phyloP scores from a whole-genome alignment of 2,888 invertebrate species.

The Chironomus riparius region DNA sequence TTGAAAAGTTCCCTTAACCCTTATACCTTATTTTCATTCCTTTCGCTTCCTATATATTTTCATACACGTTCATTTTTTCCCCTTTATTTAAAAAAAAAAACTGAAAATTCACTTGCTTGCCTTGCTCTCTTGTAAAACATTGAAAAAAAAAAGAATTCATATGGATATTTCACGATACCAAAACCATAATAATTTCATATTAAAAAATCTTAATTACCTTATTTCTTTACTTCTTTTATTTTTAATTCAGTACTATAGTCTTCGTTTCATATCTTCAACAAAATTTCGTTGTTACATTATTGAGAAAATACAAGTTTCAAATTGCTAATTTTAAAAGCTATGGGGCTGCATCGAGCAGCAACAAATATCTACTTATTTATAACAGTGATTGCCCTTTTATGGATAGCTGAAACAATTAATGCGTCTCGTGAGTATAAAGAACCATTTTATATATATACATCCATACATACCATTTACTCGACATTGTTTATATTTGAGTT shows the following conservation, averaged over 20 bases:
- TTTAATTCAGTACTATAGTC: background rate
- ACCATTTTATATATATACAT: background rate
- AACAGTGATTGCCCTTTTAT: slow-evolving; percentile 14
- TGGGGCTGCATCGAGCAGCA: slow-evolving; percentile 21
- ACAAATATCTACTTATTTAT: background rate
- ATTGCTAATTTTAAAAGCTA: slow-evolving; percentile 1
- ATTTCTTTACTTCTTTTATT: background rate
- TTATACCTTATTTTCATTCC: too few relatives aligned
- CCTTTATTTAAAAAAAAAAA: background rate
- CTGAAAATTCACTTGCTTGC: background rate
- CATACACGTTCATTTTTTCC: background rate
- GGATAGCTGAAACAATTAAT: slow-evolving; percentile 21
- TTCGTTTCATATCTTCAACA: background rate
- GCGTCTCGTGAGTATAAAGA: slow-evolving; percentile 23
- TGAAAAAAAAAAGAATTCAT: background rate
- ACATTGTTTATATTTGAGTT: too few relatives aligned
- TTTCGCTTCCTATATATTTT: too few relatives aligned
- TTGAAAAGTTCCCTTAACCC: too few relatives aligned
- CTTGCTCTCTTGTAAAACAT: background rate
- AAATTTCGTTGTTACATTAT: background rate
- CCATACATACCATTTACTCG: too few relatives aligned
- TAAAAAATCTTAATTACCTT: background rate
- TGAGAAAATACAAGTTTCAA: background rate
- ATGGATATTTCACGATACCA: background rate
- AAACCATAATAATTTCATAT: background rate